Conservation (phyloP, 2,888 invertebrate species). For the Melinaea menophilus region DNA sequence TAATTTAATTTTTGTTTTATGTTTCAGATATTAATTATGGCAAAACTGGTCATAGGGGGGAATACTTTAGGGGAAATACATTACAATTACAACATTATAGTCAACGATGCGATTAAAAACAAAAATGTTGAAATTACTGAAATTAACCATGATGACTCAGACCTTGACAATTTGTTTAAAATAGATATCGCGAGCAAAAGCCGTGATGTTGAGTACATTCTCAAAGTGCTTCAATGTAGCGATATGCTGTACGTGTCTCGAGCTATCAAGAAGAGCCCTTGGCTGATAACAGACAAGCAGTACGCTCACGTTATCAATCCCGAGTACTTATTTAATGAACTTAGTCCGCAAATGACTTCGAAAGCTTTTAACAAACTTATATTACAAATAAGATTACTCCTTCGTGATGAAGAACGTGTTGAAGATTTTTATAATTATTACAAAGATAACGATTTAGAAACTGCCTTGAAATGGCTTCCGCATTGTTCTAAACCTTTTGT, state of each 20-base stretch:
- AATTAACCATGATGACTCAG: constrained; percentile 40
- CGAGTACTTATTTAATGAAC: constrained; percentile 45
- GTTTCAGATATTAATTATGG: constrained; percentile 43
- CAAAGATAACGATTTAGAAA: constrained; percentile 39
- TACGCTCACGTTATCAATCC: constrained; percentile 59
- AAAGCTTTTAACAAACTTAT: constrained; percentile 54
- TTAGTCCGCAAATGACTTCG: constrained; percentile 54
- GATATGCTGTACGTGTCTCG: constrained; percentile 58
- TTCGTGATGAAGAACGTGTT: constrained; percentile 52
- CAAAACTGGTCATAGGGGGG: constrained; percentile 41
- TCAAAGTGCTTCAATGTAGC: constrained; percentile 49
- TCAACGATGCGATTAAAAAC: constrained; percentile 38
- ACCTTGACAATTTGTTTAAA: constrained; percentile 51
- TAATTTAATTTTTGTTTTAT: neutral
- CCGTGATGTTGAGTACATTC: constrained; percentile 49
- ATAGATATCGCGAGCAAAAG: constrained; percentile 54
- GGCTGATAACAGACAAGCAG: constrained; percentile 55
- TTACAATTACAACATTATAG: constrained; percentile 44
- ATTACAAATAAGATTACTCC: constrained; percentile 49
- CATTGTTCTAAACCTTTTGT: constrained; percentile 53
- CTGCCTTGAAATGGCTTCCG: constrained; percentile 55
- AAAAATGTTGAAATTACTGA: constrained; percentile 30
- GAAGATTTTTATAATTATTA: constrained; percentile 55
- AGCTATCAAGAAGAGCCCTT: constrained; percentile 52
- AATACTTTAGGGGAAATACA: constrained; percentile 49